Percentiles rank a stretch among this genome's conserved stretches.
Evolutionary conservation across 2,113 vertebrate species (phyloP).

Genomic region (Anolis sagrei): DNA sequence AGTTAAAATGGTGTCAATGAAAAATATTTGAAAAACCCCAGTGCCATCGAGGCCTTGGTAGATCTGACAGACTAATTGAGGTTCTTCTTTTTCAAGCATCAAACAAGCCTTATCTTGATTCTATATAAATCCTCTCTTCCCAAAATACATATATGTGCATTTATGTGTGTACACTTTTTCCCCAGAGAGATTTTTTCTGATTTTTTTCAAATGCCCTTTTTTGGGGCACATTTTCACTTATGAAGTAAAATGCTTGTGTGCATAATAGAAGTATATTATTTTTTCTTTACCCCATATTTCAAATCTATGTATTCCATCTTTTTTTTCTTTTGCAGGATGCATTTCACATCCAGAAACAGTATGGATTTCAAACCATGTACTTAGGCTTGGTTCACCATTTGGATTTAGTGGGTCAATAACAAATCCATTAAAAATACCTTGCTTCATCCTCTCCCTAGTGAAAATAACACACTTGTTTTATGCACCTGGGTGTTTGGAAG

Average conservation of each 20-base stretch:
- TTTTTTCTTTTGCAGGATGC: not conserved
- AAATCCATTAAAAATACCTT: not conserved
- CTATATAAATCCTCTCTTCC: too few species aligned
- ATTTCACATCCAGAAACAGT: not conserved
- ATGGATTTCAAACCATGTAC: not conserved
- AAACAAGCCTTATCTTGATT: too few species aligned
- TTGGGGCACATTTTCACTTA: not conserved
- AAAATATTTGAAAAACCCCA: not conserved
- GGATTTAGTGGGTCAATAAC: not conserved
- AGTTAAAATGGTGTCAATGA: not conserved
- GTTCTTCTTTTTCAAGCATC: too few species aligned
- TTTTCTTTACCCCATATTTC: too few species aligned
- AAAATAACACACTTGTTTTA: not conserved
- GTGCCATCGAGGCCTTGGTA: not conserved
- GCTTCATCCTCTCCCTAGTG: not conserved
- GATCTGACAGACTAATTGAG: too few species aligned
- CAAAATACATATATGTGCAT: too few species aligned
- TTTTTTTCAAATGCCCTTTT: not conserved
- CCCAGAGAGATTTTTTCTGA: not conserved
- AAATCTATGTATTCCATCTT: too few species aligned
- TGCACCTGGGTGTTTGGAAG: not conserved
- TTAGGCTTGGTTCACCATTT: not conserved
- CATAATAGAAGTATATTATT: too few species aligned
- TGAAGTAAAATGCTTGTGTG: not conserved
- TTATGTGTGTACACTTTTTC: too few species aligned